Evolutionary conservation across 2,113 vertebrate genomes (phyloP), one percentile per base, ranked within the genome.

Genomic region (Petromus typicus): DNA sequence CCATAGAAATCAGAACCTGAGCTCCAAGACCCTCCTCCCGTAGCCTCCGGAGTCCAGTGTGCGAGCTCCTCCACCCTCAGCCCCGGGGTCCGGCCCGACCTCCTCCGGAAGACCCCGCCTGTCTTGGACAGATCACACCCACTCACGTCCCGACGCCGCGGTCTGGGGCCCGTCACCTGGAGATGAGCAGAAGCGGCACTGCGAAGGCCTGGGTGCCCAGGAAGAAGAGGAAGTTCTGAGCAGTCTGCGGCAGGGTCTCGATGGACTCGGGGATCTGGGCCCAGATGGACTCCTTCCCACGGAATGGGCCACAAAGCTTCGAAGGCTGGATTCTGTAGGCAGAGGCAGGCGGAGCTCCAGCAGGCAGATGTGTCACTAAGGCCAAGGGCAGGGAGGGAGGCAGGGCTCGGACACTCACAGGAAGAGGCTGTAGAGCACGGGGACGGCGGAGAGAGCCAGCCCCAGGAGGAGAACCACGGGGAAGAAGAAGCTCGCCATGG

Each of bases 381-480:
- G 18, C 1, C 1, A 37, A n/a, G 37, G 16, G 9, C 0, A 45
- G 45, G 54, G 81, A 23, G 20, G 34, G 30, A 10, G 88, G 48
- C 59, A 2, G 37, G 40, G 1, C 64, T 7, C 56, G 23, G 10
- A 3, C 71, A 98, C 99, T 99, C 94, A 99, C 99, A 93, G 79
- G 64, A 99, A 97, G 64, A 99, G 73, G 91, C 99, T 99, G 57
- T 99, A 99, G 56, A 99, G 95, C 82, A 99, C 98, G 0, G 99
- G 98, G 22, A 98, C 94, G 1, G 97, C 98, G 13, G 99, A 98
- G 57, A 99, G 37, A 11, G 64, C 90, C 98, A 99, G 98, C n/a
- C 99, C 99, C 59, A 99, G 93, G 51, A 99, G 97, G n/a, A 99
- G 98, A 10, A 99, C 98, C 96, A 99, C 86, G 56, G 99, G 98